Conservation (phyloP, 2,113 vertebrate genomes). For the Dipodomys ordii region DNA sequence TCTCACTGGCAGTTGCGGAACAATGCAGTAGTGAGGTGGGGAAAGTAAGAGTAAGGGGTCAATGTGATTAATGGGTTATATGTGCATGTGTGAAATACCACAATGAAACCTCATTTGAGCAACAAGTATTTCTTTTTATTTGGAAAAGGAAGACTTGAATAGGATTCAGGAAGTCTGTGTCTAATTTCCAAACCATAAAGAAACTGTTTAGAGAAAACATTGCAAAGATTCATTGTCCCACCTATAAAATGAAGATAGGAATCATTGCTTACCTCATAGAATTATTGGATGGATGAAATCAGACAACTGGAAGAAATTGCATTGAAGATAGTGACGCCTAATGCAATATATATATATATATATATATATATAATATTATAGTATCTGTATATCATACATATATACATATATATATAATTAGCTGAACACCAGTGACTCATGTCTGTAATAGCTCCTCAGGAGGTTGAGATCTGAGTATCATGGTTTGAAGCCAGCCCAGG, state of each 20-base stretch:
- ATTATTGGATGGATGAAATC: background rate
- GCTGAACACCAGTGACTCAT: too few species aligned
- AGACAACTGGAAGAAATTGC: background rate
- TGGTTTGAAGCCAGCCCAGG: too few species aligned
- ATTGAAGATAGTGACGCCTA: background rate
- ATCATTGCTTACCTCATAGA: background rate
- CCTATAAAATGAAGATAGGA: background rate
- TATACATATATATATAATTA: too few species aligned
- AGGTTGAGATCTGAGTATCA: too few species aligned
- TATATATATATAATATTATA: background rate
- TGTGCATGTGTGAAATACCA: too few species aligned
- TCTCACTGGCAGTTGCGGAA: too few species aligned
- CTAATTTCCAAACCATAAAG: constrained; percentile 25
- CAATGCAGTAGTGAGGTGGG: too few species aligned
- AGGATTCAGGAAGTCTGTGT: background rate
- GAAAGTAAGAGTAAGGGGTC: too few species aligned
- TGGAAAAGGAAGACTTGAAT: background rate
- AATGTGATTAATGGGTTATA: too few species aligned
- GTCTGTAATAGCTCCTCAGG: too few species aligned
- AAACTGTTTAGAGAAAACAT: background rate
- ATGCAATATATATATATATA: background rate
- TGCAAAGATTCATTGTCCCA: constrained; percentile 2
- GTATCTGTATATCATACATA: background rate
- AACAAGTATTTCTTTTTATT: background rate
- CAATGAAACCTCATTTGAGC: too few species aligned